Evolutionary conservation across 2,113 vertebrate genomes (phyloP), one percentile per base, ranked within the genome.

Genomic region (Silurus meridionalis): DNA sequence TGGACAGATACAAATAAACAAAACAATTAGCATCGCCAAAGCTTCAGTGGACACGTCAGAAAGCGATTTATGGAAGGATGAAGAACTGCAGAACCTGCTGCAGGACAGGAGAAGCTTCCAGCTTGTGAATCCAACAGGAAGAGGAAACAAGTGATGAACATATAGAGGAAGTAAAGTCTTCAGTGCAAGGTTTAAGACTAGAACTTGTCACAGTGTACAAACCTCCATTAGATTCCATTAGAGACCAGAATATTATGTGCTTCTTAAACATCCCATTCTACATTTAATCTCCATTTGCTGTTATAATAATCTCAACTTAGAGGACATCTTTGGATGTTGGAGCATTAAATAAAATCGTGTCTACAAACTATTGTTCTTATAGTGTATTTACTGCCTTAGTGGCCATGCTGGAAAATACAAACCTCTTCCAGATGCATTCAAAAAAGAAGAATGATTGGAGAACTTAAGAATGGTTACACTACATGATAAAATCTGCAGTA

Each of bases 1-100:
- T 69, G 85, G 86, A 89, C 83, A 88, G 86, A 90, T 86, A 86
- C 86, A 91, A 91, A 91, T 88, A 91, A 90, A 83, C 87, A 90
- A 85, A 81, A 89, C 87, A 85, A 89, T 89, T 90, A 90, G 80
- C 21, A 21, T 58, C 23, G 90, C 84, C 82, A 86, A 83, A 82
- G 79, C 89, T 89, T 71, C 89, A 85, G 87, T 86, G 85, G 69
- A 86, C 78, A 58, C 82, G 80, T 88, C 82, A 78, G 2, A 21
- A 60, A 85, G 66, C 81, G 52, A 89, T 88, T 89, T 50, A 50
- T 80, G 67, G 46, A 64, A 48, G 55, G 58, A 50, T 74, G 69
- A 48, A 58, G 58, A 53, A 83, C 83, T 80, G 79, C 82, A 61
- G 66, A 63, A 28, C 78, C 71, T 82, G 48, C 48, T 37, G 48